phyloP scores from a whole-genome alignment of 2,888 invertebrate genomes.

The Diaperis boleti region DNA sequence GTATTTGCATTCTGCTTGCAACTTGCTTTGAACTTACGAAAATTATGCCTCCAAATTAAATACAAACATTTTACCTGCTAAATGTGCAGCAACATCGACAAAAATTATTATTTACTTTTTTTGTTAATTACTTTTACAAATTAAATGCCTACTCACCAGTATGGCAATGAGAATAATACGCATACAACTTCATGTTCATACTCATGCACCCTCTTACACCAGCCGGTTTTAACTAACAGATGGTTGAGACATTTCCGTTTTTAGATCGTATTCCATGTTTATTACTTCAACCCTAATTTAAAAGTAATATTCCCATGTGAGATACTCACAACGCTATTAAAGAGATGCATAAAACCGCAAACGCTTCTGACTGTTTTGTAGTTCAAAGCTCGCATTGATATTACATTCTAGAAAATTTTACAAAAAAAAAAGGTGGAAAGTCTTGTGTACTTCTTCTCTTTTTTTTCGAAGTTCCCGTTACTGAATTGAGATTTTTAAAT shows the following conservation, averaged over 20 bases:
- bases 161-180: slow-evolving; percentile 19
- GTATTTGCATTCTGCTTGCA: too few species aligned
- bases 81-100: too few species aligned
- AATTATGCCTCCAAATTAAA: too few species aligned
- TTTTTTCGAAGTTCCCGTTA: too few species aligned
- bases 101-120: too few species aligned
- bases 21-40: too few species aligned
- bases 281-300: slow-evolving; percentile 39
- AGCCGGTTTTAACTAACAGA: slow-evolving; percentile 24
- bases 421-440: too few species aligned
- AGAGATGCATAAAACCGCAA: slow-evolving; percentile 34
- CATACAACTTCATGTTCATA: slow-evolving; percentile 17
- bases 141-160: slow-evolving; percentile 30
- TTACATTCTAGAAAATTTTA: too few species aligned
- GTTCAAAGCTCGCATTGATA: slow-evolving; percentile 15
- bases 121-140: too few species aligned
- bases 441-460: too few species aligned
- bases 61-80: too few species aligned
- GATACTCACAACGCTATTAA: slow-evolving; percentile 9
- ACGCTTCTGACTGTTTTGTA: slow-evolving; percentile 28
- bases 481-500: too few species aligned
- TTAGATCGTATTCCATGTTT: slow-evolving; percentile 35
- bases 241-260: slow-evolving; percentile 35
- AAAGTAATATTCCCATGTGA: slow-evolving; percentile 27
- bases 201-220: slow-evolving; percentile 6